Conservation (phyloP, 2,113 vertebrate species). For the Plotosus lineatus region DNA sequence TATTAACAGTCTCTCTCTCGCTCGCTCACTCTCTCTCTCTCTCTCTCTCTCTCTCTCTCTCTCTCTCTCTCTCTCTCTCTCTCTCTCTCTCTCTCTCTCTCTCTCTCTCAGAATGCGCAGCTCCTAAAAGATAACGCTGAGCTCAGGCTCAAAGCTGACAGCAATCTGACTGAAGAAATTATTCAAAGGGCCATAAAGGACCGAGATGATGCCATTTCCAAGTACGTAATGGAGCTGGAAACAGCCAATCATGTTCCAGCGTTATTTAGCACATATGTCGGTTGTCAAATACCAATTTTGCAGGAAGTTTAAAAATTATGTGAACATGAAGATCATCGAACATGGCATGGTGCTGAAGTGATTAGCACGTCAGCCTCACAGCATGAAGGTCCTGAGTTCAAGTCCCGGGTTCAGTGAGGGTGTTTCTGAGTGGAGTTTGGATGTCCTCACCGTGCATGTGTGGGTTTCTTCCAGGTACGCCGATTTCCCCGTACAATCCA, state of each 20-base stretch:
- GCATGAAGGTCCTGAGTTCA: too few relatives aligned
- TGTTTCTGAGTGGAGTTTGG: too few relatives aligned
- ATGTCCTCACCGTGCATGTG: too few relatives aligned
- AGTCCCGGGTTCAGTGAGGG: too few relatives aligned
- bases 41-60: constrained; percentile 6
- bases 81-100: not conserved
- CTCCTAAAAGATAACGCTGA: constrained; percentile 65
- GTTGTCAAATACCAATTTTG: not conserved
- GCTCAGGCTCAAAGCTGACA: constrained; percentile 55
- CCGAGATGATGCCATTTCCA: constrained; percentile 81
- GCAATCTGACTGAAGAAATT: constrained; percentile 50
- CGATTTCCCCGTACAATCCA: too few relatives aligned
- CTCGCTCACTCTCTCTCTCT: too few relatives aligned
- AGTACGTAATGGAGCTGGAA: constrained; percentile 64
- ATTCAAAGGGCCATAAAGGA: constrained; percentile 76
- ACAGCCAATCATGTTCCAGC: not conserved
- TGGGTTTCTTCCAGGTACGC: too few relatives aligned
- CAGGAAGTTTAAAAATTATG: too few relatives aligned
- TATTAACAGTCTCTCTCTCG: too few relatives aligned
- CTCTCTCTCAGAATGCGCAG: constrained; percentile 53
- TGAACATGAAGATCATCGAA: too few relatives aligned
- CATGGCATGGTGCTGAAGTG: too few relatives aligned
- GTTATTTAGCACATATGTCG: not conserved
- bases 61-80: not conserved
- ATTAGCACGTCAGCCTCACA: too few relatives aligned